Conservation (phyloP, 2,797 vertebrate genomes). For the Spondyliosoma cantharus region DNA sequence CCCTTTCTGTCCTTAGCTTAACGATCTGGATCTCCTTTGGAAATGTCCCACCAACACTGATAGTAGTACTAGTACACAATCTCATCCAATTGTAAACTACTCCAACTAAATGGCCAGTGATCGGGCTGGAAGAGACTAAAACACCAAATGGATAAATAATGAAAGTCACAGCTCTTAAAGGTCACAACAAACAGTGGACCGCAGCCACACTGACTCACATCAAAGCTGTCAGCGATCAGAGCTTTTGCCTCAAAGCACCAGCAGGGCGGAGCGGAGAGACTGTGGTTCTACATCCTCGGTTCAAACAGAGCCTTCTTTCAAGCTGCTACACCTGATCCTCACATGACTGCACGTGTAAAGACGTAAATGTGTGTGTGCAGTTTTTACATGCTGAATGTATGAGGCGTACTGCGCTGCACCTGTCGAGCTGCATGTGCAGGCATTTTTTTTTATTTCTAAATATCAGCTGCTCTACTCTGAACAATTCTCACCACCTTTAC, state of each 20-base stretch:
- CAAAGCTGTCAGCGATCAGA: slow-evolving; percentile 30
- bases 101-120: neutral
- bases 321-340: slow-evolving; percentile 23
- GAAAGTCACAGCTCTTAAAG: slow-evolving; percentile 29
- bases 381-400: neutral
- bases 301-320: slow-evolving; percentile 10
- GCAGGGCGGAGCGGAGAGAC: slow-evolving; percentile 32
- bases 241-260: slow-evolving; percentile 29
- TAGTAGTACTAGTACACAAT: neutral
- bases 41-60: slow-evolving; percentile 1
- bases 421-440: neutral
- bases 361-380: neutral
- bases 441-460: neutral
- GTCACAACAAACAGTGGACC: slow-evolving; percentile 24
- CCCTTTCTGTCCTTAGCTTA: slow-evolving; percentile 33
- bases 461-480: slow-evolving; percentile 4
- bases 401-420: neutral
- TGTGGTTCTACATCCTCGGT: slow-evolving; percentile 5
- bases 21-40: slow-evolving; percentile 18
- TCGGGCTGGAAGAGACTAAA: neutral
- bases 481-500: slow-evolving; percentile 14
- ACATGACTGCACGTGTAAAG: slow-evolving; percentile 12
- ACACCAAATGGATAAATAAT: neutral
- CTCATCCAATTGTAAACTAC: neutral
- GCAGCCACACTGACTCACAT: slow-evolving; percentile 12